Evolutionary conservation across 2,797 vertebrate genomes (phyloP).

Genomic region (Myotis findleyi): DNA sequence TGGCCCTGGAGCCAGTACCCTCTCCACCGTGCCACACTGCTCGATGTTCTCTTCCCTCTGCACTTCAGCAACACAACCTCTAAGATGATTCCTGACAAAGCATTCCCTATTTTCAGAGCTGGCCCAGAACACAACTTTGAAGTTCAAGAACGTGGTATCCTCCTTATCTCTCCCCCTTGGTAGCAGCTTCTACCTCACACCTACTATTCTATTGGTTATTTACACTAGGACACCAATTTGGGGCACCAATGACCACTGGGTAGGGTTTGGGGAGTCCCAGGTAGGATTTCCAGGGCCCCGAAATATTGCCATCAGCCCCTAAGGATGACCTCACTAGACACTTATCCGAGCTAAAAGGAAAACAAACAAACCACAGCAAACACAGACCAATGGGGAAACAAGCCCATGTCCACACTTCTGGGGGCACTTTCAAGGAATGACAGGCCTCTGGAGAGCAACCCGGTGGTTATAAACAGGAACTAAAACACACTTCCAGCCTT

Average conservation of each 20-base stretch:
- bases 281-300: slow-evolving; percentile 60
- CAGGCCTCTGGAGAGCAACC: slow-evolving; percentile 43
- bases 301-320: slow-evolving; percentile 45
- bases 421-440: slow-evolving; percentile 44
- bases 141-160: background rate
- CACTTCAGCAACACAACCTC: background rate
- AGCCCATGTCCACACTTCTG: background rate
- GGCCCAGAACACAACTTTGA: background rate
- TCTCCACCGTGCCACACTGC: background rate
- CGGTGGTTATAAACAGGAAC: slow-evolving; percentile 35
- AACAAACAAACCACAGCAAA: background rate
- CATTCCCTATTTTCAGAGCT: background rate
- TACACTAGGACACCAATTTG: background rate
- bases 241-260: background rate
- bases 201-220: background rate
- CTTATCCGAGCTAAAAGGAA: background rate
- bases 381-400: background rate
- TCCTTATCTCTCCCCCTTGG: background rate
- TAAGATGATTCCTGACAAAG: background rate
- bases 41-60: background rate
- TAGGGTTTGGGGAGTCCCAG: slow-evolving; percentile 63
- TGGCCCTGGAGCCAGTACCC: background rate
- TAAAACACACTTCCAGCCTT: slow-evolving; percentile 1
- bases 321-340: slow-evolving; percentile 1
- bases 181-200: background rate